phyloP scores from a whole-genome alignment of 2,797 vertebrate species.

The Nasua narica region DNA sequence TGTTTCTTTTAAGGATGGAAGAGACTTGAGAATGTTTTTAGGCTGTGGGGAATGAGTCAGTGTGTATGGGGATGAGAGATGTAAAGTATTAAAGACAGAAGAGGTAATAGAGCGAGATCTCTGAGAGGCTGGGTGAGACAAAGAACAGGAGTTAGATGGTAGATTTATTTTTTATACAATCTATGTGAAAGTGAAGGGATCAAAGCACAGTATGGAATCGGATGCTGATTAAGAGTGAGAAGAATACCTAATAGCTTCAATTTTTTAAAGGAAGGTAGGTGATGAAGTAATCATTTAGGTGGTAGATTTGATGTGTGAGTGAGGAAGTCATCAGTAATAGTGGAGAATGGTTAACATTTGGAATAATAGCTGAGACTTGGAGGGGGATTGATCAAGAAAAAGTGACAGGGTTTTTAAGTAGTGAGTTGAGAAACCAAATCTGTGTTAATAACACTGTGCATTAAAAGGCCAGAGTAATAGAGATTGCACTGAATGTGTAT shows the following conservation, averaged over 20 bases:
- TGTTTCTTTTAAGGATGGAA: not conserved
- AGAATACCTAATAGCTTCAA: not conserved
- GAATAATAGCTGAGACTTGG: not conserved
- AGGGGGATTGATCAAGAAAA: not conserved
- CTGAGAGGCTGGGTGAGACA: not conserved
- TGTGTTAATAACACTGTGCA: not conserved
- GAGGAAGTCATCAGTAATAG: not conserved
- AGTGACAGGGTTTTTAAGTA: not conserved
- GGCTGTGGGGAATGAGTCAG: not conserved
- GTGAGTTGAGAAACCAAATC: not conserved
- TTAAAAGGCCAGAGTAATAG: constrained; percentile 4
- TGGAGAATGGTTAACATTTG: not conserved
- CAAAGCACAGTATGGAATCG: not conserved
- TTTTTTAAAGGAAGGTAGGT: not conserved
- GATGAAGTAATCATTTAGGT: not conserved
- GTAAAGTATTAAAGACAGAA: not conserved
- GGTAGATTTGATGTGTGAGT: not conserved
- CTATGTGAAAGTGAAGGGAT: not conserved
- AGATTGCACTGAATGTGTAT: not conserved
- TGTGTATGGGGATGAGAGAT: not conserved
- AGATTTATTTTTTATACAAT: not conserved
- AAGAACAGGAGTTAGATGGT: not conserved
- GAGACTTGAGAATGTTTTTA: not conserved
- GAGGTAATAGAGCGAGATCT: not conserved
- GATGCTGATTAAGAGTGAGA: not conserved